Evolutionary conservation across 2,888 invertebrate species (phyloP).

Genomic region (Palloptera scutellata): DNA sequence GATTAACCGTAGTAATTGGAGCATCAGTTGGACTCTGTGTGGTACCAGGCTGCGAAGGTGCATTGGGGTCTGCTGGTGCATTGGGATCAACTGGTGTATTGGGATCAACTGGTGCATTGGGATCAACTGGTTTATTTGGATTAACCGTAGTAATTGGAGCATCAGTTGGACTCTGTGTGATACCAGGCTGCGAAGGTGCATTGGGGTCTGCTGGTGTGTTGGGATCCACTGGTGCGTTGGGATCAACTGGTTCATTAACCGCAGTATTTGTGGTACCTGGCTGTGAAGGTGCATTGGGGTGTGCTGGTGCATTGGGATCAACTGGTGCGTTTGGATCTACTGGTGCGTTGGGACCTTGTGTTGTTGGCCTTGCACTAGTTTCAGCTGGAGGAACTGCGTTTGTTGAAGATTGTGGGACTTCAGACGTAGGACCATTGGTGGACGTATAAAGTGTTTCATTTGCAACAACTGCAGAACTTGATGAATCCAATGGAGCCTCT

Average conservation of each 20-base stretch:
- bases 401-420: constrained; percentile 4
- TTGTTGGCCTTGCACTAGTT: constrained; percentile 3
- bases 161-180: constrained; percentile 21
- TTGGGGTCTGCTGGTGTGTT: constrained; percentile 22
- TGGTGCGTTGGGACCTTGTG: constrained; percentile 7
- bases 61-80: constrained; percentile 10
- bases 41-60: constrained; percentile 21
- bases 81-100: constrained; percentile 7
- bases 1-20: constrained; percentile 23
- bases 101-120: constrained; percentile 14
- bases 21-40: constrained; percentile 11
- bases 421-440: neutral
- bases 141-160: too few species aligned
- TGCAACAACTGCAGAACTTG: constrained; percentile 14
- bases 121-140: constrained; percentile 19
- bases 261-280: constrained; percentile 30
- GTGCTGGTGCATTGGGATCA: constrained; percentile 12
- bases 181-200: constrained; percentile 21
- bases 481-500: constrained; percentile 31
- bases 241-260: constrained; percentile 21
- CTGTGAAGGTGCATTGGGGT: constrained; percentile 22
- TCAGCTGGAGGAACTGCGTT: constrained; percentile 6
- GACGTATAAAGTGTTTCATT: constrained; percentile 13
- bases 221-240: constrained; percentile 23
- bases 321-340: constrained; percentile 28